These are phyloP conservation scores for Amazona guildingii DNA, from an alignment of 2,113 vertebrate genomes.

Conservation along the genomic window DNA sequence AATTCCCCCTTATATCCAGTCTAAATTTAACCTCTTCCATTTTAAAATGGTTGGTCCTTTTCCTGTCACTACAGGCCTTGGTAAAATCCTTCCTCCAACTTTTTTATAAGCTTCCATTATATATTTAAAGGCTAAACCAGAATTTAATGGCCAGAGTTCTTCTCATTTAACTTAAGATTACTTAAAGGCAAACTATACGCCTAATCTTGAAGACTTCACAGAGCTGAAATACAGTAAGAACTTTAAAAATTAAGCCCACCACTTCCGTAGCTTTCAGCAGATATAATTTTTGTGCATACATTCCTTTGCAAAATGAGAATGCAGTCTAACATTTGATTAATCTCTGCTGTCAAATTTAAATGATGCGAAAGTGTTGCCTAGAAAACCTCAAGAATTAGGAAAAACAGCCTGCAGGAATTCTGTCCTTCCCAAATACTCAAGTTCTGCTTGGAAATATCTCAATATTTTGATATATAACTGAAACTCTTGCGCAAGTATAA, in stretches of 20 bases:
- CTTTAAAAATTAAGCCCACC: neutral
- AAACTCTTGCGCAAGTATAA: neutral
- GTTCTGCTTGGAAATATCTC: neutral
- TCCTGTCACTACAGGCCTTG: neutral
- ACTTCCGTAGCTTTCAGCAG: neutral
- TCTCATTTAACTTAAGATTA: neutral
- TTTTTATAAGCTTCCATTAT: neutral
- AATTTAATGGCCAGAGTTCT: neutral
- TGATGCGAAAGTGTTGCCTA: neutral
- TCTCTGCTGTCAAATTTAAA: neutral
- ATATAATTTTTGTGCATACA: neutral
- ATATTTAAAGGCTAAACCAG: neutral
- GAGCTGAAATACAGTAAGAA: neutral
- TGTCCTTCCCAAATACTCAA: neutral
- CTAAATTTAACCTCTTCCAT: neutral
- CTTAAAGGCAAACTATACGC: neutral
- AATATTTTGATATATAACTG: neutral
- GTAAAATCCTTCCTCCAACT: neutral
- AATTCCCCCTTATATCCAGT: neutral
- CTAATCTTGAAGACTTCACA: neutral
- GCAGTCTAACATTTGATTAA: neutral
- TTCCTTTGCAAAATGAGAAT: neutral
- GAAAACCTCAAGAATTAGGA: neutral
- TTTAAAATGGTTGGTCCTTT: neutral
- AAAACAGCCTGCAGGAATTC: neutral